Evolutionary conservation across 30 jellyfish, hydroid and myxozoan genomes (phyloP), one percentile per base, ranked within the genome.

Genomic region (Cassiopea xamachana): DNA sequence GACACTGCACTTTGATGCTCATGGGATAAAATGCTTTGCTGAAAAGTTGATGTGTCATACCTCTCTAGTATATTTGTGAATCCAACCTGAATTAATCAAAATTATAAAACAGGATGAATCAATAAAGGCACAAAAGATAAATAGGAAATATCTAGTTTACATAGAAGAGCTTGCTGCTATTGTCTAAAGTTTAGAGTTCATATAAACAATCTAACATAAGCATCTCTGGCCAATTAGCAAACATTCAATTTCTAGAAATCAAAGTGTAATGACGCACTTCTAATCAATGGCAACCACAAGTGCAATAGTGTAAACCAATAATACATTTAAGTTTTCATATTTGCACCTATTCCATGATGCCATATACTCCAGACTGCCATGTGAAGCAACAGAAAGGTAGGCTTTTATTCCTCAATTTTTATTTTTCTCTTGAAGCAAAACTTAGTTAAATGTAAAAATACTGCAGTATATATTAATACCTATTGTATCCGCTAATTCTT

Each of bases 1-100:
- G 87, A 51, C 3, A 49, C 13, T 2, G 19, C 15, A 13, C 46
- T 6, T 27, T 72, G 60, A 14, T 68, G 18, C 43, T 69, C 46
- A 47, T 84, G 92, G 44, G 92, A 19, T 13, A 88, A 44, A 15
- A 79, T 10, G 62, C 95, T 88, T 69, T 88, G 90, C n/a, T 67
- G 81, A 48, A 88, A 55, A 7, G 86, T 19, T 7, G 95, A 88
- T 17, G 95, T 19, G 77, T 88, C 95, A 64, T 88, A 88, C 12
- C 73, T 72, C 17, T 46, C 43, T 4, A 81, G 81, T 48, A 79
- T 39, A 10, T 17, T 19, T 59, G 77, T 79, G 75, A 88, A 70
- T 2, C 69, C 87, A 69, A 80, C 60, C 95, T 88, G 47, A 44
- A 59, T 27, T 49, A n/a, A 80, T 39, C 7, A 80, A 61, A 16